These are phyloP conservation scores for Numenius arquata DNA, from an alignment of 2,113 vertebrate genomes.

Conservation along the genomic window DNA sequence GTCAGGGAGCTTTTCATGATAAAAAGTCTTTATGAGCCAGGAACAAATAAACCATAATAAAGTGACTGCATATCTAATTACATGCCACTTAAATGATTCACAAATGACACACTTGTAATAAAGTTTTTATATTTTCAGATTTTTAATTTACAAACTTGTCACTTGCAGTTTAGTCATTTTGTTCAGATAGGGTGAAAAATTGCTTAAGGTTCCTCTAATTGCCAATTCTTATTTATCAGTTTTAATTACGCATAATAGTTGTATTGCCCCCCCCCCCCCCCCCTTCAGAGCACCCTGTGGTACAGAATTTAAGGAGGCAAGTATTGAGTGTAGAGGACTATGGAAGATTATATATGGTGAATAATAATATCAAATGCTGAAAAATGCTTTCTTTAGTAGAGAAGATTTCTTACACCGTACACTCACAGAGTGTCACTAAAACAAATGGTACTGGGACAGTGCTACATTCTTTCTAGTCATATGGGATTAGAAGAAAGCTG, in stretches of 20 bases:
- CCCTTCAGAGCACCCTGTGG: background rate
- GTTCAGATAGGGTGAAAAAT: constrained; percentile 3
- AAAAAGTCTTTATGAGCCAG: constrained; percentile 13
- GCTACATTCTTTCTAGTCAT: background rate
- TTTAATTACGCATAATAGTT: constrained; percentile 4
- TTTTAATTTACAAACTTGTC: constrained; percentile 56
- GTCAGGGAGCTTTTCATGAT: constrained; percentile 1
- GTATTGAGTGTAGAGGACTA: background rate
- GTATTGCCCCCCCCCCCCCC: background rate
- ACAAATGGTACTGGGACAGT: background rate
- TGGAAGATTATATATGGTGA: background rate
- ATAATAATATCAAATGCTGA: background rate
- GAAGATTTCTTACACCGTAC: background rate
- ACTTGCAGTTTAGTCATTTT: constrained; percentile 9
- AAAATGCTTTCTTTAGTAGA: background rate
- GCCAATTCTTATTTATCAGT: constrained; percentile 2
- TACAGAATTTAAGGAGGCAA: background rate
- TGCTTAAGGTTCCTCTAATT: constrained; percentile 19
- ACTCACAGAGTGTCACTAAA: background rate
- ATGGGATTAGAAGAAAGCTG: background rate
- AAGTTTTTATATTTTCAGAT: constrained; percentile 23
- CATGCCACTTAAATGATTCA: background rate
- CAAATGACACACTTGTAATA: constrained; percentile 18
- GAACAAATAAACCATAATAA: constrained; percentile 38
- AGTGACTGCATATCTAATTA: constrained; percentile 33